Percentiles rank a stretch among this genome's conserved stretches.
phyloP scores from a whole-genome alignment of 2,888 invertebrate species.

The Colostygia pectinataria region DNA sequence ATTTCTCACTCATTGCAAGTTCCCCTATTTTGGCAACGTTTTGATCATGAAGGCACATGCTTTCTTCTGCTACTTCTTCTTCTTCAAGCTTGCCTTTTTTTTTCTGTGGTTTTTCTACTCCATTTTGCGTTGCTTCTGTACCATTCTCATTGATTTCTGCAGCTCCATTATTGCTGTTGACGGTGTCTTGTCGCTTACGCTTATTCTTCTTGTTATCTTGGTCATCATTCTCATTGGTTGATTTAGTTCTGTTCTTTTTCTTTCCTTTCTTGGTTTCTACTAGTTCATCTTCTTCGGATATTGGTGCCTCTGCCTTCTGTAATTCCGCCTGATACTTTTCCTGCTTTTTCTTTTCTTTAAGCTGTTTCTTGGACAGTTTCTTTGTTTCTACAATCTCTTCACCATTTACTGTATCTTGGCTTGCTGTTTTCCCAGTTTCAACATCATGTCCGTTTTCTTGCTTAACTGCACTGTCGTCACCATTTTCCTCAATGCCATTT shows the following conservation, averaged over 20 bases:
- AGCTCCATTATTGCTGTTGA: conserved; percentile 46
- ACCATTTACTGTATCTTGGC: conserved; percentile 32
- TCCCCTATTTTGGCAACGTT: conserved; percentile 74
- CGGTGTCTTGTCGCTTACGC: conserved; percentile 70
- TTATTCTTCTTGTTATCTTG: conserved; percentile 60
- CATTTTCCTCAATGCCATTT: conserved; percentile 25
- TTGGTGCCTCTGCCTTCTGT: conserved; percentile 59
- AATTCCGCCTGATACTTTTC: conserved; percentile 75
- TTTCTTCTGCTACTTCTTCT: conserved; percentile 59
- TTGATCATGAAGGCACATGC: conserved; percentile 69
- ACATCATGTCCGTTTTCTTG: conserved; percentile 32
- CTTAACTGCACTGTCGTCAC: conserved; percentile 14
- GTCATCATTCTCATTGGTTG: conserved; percentile 49
- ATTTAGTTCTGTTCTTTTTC: conserved; percentile 67
- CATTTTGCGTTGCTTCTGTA: conserved; percentile 40
- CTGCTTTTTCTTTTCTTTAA: conserved; percentile 73
- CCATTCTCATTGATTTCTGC: conserved; percentile 35
- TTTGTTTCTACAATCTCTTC: conserved; percentile 41
- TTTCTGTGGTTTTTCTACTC: conserved; percentile 47
- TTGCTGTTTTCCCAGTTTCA: conserved; percentile 31
- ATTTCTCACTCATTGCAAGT: conserved; percentile 58
- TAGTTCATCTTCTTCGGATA: conserved; percentile 49
- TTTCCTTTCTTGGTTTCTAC: conserved; percentile 65
- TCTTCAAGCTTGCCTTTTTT: conserved; percentile 66
- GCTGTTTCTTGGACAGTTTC: conserved; percentile 71